phyloP scores from a whole-genome alignment of 92 coral and sea anemone genomes.

The Palythoa heliodiscus region DNA sequence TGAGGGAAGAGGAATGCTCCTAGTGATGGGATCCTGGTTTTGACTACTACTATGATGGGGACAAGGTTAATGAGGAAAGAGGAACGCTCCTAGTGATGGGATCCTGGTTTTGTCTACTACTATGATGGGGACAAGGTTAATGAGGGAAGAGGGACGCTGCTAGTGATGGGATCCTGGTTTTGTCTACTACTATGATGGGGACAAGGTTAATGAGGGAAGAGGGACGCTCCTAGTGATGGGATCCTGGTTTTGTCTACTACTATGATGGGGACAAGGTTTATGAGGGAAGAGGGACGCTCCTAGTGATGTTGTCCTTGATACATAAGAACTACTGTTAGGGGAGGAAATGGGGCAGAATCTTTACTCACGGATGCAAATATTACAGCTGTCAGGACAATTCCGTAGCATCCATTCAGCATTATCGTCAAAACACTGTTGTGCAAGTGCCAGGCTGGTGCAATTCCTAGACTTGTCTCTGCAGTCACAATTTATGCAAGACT shows the following conservation, averaged over 20 bases:
- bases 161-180: no score
- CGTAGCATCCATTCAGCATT: slow-evolving; percentile 31
- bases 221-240: no score
- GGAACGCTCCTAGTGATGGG: not conserved
- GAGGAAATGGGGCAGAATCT: not conserved
- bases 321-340: not conserved
- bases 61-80: not conserved
- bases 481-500: slow-evolving; percentile 35
- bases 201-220: no score
- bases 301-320: not conserved
- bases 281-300: not conserved
- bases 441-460: slow-evolving; percentile 15
- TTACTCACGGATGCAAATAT: slow-evolving; percentile 26
- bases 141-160: no score
- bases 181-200: no score
- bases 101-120: no score
- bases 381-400: slow-evolving; percentile 29
- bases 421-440: slow-evolving; percentile 1
- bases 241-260: no score
- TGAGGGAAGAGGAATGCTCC: not conserved
- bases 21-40: no score
- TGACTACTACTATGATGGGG: no score
- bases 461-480: slow-evolving; percentile 28
- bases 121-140: no score
- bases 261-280: no score